Evolutionary conservation across 1,140 invertebrate species (phyloP), one percentile per base, ranked within the genome.

Genomic region (Thaumatotibia leucotreta): DNA sequence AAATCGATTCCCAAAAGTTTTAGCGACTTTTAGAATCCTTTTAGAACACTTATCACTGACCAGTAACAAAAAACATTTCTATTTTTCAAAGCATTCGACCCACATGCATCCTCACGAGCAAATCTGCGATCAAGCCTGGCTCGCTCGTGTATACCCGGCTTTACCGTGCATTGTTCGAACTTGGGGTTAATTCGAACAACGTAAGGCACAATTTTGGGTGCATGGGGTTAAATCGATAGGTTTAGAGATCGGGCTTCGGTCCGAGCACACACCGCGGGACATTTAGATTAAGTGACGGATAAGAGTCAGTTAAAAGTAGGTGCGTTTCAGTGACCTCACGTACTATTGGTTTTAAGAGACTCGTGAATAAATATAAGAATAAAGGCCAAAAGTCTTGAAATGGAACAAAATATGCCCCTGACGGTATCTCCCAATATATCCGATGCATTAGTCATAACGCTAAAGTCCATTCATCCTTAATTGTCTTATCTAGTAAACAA

Each of bases 281-380:
- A 65, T 68, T 71, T 66, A 68, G 69, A 70, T 73, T 70, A 66
- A 74, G 69, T 64, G 66, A 65, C 33, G 61, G 66, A 74, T 71
- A 71, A 67, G 66, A 45, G 39, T 45, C 39, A 45, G 39, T 45
- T 45, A 45, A 45, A 45, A 45, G 39, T 45, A 45, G 9, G 39
- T 45, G 39, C 39, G 39, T 45, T 45, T 9, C 5, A 45, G 17
- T 45, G 39, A 45, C 39, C 39, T 20, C 39, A 8, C 14, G 39
- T 45, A 45, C 39, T 45, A 45, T 45, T 45, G 17, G 39, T 45
- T 45, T 8, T 45, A 39, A n/a, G n/a, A n/a, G 31, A 39, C 62
- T 63, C 50, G 49, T 20, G 31, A 9, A 62, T 63, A 68, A 69
- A 69, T n/a, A n/a, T n/a, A n/a, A n/a, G n/a, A n/a, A n/a, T n/a